Evolutionary conservation across 2,888 invertebrate species (phyloP).

Genomic region (Scaptodrosophila latifasciaeformis): DNA sequence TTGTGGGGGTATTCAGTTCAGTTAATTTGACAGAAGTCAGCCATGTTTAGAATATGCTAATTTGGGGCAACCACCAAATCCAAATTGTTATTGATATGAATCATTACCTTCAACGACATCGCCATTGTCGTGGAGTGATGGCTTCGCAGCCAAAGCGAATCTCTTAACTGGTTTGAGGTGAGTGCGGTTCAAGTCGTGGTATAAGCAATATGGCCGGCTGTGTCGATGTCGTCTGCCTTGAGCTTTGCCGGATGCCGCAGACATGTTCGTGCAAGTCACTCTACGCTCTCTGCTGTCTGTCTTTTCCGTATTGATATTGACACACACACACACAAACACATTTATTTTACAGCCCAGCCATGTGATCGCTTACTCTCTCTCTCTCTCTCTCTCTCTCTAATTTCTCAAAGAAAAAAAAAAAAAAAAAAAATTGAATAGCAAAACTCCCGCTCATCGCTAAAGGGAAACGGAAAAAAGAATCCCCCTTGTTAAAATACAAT

Average conservation of each 20-base stretch:
- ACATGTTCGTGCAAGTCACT: constrained; percentile 40
- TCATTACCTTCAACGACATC: constrained; percentile 59
- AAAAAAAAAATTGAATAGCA: constrained; percentile 18
- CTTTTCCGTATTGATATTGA: constrained; percentile 25
- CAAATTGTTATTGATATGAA: constrained; percentile 35
- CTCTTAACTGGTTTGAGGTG: constrained; percentile 15
- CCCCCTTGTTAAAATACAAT: constrained; percentile 23
- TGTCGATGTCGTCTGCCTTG: constrained; percentile 22
- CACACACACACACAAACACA: constrained; percentile 19
- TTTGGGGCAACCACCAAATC: constrained; percentile 41
- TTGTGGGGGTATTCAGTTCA: too few species aligned
- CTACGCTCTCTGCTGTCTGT: constrained; percentile 5
- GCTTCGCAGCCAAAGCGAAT: constrained; percentile 14
- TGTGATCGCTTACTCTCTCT: not conserved
- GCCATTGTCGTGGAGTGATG: constrained; percentile 28
- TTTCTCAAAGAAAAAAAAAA: too few species aligned
- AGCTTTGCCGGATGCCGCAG: constrained; percentile 4
- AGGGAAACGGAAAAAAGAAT: constrained; percentile 24
- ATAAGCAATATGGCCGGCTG: too few species aligned
- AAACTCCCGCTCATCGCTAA: not conserved
- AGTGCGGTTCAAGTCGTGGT: not conserved
- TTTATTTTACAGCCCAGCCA: constrained; percentile 12
- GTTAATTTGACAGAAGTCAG: too few species aligned
- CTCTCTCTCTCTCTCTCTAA: too few species aligned
- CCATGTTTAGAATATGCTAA: constrained; percentile 47